Evolutionary conservation across 1,140 invertebrate species (phyloP).

Genomic region (Protaetia brevitarsis): DNA sequence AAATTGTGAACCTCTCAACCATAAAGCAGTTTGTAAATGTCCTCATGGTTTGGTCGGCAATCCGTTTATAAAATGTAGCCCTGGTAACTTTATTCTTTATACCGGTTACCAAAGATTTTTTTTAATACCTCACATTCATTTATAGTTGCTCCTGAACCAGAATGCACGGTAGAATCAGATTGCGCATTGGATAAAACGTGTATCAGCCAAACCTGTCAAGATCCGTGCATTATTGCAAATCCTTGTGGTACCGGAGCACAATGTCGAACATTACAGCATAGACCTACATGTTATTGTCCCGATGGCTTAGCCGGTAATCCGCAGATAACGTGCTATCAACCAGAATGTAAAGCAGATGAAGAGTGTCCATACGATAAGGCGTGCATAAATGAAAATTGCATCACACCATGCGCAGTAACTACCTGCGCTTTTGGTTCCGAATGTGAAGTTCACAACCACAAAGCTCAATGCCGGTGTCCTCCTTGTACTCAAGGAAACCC

Average conservation of each 20-base stretch:
- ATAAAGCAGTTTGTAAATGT: slow-evolving; percentile 75
- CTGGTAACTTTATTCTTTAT: slow-evolving; percentile 51
- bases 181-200: slow-evolving; percentile 76
- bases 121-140: slow-evolving; percentile 31
- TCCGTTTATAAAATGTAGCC: slow-evolving; percentile 71
- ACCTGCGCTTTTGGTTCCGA: slow-evolving; percentile 76
- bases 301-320: slow-evolving; percentile 84
- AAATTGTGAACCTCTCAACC: slow-evolving; percentile 70
- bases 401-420: slow-evolving; percentile 69
- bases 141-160: slow-evolving; percentile 48
- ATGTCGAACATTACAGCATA: slow-evolving; percentile 69
- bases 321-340: slow-evolving; percentile 78
- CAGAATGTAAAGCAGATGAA: slow-evolving; percentile 75
- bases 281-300: slow-evolving; percentile 77
- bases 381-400: slow-evolving; percentile 74
- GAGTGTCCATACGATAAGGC: slow-evolving; percentile 85
- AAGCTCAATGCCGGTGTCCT: slow-evolving; percentile 78
- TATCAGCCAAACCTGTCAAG: slow-evolving; percentile 70
- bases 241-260: slow-evolving; percentile 77
- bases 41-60: slow-evolving; percentile 72
- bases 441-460: slow-evolving; percentile 71
- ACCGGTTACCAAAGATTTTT: slow-evolving; percentile 2
- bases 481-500: slow-evolving; percentile 81
- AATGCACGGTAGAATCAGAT: slow-evolving; percentile 68
- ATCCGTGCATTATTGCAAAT: slow-evolving; percentile 71